A percentile compares a stretch with the other conserved stretches of the same genome.
phyloP scores from a whole-genome alignment of 2,797 vertebrate species.

The Arnoldichthys spilopterus region DNA sequence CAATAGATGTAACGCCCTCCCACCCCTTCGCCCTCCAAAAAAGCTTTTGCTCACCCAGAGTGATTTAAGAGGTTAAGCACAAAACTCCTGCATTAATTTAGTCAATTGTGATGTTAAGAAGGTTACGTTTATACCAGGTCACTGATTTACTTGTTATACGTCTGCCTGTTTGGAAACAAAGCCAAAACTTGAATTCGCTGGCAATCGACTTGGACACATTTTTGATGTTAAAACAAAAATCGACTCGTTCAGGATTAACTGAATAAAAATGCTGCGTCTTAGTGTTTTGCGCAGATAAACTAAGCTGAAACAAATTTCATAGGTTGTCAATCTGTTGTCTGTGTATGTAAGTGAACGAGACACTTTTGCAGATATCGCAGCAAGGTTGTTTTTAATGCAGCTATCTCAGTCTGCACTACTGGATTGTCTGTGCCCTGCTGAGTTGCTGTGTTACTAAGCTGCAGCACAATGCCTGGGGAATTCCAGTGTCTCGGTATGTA shows the following conservation, averaged over 20 bases:
- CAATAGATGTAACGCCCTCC: conserved; percentile 61
- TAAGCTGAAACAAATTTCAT: not conserved
- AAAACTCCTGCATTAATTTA: not conserved
- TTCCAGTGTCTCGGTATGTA: conserved; percentile 66
- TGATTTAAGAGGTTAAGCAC: conserved; percentile 2
- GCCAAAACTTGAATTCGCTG: no score
- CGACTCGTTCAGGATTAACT: no score
- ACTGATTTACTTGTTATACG: not conserved
- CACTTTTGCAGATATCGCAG: not conserved
- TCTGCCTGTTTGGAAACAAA: no score
- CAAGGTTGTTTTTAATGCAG: not conserved
- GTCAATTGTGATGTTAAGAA: not conserved
- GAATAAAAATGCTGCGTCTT: not conserved
- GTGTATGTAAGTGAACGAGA: not conserved
- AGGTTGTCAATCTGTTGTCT: not conserved
- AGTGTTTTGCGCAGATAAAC: not conserved
- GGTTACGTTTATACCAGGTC: not conserved
- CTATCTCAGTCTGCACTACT: conserved; percentile 44
- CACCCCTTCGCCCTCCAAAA: not conserved
- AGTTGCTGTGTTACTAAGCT: conserved; percentile 74
- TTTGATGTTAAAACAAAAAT: not conserved
- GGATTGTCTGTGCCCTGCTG: conserved; percentile 71
- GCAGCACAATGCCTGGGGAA: conserved; percentile 71
- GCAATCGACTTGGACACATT: not conserved
- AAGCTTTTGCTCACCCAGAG: conserved; percentile 49